These are phyloP conservation scores for human (Homo sapiens) DNA, from an alignment of 2,113 vertebrate species.

Conservation along the genomic window DNA sequence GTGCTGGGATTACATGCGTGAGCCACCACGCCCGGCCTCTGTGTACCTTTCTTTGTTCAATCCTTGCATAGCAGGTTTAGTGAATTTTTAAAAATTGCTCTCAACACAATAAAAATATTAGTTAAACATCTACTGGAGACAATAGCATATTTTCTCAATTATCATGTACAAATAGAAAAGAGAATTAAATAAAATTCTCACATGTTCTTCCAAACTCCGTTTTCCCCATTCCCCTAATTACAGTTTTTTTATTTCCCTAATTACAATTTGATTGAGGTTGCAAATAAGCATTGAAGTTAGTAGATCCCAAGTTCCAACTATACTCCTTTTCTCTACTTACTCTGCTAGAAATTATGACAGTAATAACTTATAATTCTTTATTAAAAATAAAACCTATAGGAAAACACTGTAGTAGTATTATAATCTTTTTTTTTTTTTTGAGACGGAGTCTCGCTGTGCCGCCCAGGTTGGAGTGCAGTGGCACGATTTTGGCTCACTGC, in stretches of 20 bases:
- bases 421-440: too few relatives aligned
- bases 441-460: too few relatives aligned
- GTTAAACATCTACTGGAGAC: not conserved
- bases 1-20: too few relatives aligned
- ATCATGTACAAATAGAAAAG: conserved; percentile 24
- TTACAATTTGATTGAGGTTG: not conserved
- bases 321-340: not conserved
- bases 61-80: conserved; percentile 4
- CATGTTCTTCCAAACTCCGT: not conserved
- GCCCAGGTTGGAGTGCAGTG: too few relatives aligned
- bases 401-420: not conserved
- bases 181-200: conserved; percentile 37
- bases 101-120: conserved; percentile 24
- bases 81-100: conserved; percentile 6
- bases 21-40: not conserved
- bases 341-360: conserved; percentile 22
- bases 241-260: not conserved
- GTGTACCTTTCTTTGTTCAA: not conserved
- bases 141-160: conserved; percentile 46
- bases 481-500: too few relatives aligned
- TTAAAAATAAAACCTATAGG: not conserved
- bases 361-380: not conserved
- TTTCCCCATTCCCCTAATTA: not conserved
- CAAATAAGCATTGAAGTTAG: not conserved
- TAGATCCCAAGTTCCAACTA: not conserved